A percentile compares a stretch with the other conserved stretches of the same genome.
phyloP scores from a whole-genome alignment of 1,140 invertebrate species.

The Apis dorsata region DNA sequence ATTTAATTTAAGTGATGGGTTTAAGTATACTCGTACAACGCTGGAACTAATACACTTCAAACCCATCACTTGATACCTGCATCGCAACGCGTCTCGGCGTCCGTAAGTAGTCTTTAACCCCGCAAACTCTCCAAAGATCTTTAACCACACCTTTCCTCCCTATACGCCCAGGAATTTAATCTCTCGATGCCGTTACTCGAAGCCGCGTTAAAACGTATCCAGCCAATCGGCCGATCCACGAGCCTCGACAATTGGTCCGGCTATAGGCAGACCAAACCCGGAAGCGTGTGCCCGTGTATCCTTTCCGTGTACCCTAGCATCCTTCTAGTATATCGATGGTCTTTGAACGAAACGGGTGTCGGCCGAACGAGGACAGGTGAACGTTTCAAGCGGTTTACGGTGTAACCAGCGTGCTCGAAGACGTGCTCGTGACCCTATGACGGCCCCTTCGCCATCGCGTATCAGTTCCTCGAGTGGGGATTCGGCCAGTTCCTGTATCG shows the following conservation, averaged over 20 bases:
- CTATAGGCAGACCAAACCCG: constrained; percentile 31
- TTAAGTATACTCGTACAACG: too few species aligned
- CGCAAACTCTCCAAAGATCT: too few species aligned
- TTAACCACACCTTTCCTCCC: neutral
- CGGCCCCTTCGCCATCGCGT: constrained; percentile 55
- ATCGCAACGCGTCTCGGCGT: too few species aligned
- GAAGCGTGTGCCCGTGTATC: neutral
- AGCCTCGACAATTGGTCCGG: constrained; percentile 15
- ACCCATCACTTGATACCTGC: too few species aligned
- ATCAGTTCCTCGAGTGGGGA: constrained; percentile 37
- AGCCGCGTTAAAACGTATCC: constrained; percentile 15
- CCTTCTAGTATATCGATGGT: neutral
- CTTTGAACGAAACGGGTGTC: constrained; percentile 28
- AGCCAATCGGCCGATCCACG: neutral
- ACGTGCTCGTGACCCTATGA: constrained; percentile 66
- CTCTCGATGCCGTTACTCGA: constrained; percentile 12
- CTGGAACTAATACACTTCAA: too few species aligned
- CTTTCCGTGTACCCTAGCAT: neutral
- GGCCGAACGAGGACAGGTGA: constrained; percentile 39
- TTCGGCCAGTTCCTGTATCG: constrained; percentile 50
- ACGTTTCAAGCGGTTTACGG: constrained; percentile 15
- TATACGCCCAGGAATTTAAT: neutral
- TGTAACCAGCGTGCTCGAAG: constrained; percentile 33
- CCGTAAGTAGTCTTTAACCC: too few species aligned
- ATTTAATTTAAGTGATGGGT: too few species aligned